Base-by-base conservation (phyloP, 2,797 vertebrate species). In the Gymnodraco acuticeps region DNA sequence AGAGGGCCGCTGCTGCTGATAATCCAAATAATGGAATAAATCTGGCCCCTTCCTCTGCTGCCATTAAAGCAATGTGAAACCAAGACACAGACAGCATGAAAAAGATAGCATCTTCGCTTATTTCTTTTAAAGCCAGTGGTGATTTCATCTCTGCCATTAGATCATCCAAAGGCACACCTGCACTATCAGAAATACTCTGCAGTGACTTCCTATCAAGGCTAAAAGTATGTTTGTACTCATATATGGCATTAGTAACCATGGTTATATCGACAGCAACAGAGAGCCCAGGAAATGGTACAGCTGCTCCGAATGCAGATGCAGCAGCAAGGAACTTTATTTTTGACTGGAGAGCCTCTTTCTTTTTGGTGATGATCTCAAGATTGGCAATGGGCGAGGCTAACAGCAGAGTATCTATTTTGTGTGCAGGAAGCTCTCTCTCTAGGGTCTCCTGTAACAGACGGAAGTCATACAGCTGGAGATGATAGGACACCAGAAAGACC, bases 401-500 rank as follows among this genome's bases (percentile, higher is more conserved):
- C 27, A 52, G 56, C 12, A 85, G 23, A 56, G 1, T 63, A 4
- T 70, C 0, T 5, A 7, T 64, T 54, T 72, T 62, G 41, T 41
- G 65, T 20, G 2, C 11, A 62, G 80, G 66, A 59, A 76, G 60
- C 0, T 83, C 45, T 42, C 3, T 23, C 47, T 69, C 59, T 6
- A 82, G 17, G 3, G 72, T 78, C 10, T 77, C 12, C 16, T 5
- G 2, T 3, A 87, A 23, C 4, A 4, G 20, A 23, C 3, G 2
- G 65, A 95, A 95, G 55, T 95, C 95, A 1, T 89, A 89, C 56
- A 78, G 66, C 1, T 69, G 15, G 0, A 94, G 85, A 0, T 80
- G 62, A 16, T 67, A 64, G 75, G 92, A 94, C 68, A 95, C 81
- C 0, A 95, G 89, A 88, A 95, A 95, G 65, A 95, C 82, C n/a